phyloP scores from a whole-genome alignment of 1,140 invertebrate genomes.

The Aphis gossypii region DNA sequence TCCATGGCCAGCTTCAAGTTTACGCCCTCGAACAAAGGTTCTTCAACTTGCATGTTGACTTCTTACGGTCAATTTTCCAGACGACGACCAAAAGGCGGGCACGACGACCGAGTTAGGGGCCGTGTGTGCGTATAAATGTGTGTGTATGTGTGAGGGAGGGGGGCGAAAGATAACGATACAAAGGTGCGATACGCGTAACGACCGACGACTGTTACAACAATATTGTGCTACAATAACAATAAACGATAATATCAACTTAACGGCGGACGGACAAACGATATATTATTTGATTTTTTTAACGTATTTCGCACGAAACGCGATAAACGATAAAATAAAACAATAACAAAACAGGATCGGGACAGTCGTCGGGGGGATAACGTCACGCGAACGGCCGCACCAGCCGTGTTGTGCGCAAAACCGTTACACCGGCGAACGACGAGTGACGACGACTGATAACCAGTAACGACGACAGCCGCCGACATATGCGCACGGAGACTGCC shows the following conservation, averaged over 20 bases:
- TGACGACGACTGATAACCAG: conserved; percentile 40
- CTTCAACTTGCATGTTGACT: conserved; percentile 47
- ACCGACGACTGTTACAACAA: not conserved
- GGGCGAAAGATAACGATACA: not conserved
- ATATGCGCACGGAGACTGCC: conserved; percentile 4
- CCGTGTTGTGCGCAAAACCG: conserved; percentile 47
- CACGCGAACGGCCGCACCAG: not conserved
- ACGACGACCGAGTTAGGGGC: not conserved
- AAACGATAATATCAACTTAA: not conserved
- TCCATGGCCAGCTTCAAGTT: conserved; percentile 53
- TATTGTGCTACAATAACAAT: not conserved
- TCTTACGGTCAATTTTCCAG: not conserved
- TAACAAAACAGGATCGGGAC: not conserved
- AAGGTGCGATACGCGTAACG: conserved; percentile 10
- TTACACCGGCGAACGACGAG: not conserved
- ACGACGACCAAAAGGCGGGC: not conserved
- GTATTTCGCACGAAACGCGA: not conserved
- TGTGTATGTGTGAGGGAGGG: not conserved
- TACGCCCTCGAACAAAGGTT: conserved; percentile 23
- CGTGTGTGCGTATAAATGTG: not conserved
- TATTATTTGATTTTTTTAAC: not conserved
- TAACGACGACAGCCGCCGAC: not conserved
- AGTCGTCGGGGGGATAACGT: not conserved
- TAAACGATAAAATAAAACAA: not conserved
- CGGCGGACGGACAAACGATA: not conserved